These are phyloP conservation scores for Ceriagrion tenellum DNA, from an alignment of 2,888 invertebrate genomes.

Conservation along the genomic window DNA sequence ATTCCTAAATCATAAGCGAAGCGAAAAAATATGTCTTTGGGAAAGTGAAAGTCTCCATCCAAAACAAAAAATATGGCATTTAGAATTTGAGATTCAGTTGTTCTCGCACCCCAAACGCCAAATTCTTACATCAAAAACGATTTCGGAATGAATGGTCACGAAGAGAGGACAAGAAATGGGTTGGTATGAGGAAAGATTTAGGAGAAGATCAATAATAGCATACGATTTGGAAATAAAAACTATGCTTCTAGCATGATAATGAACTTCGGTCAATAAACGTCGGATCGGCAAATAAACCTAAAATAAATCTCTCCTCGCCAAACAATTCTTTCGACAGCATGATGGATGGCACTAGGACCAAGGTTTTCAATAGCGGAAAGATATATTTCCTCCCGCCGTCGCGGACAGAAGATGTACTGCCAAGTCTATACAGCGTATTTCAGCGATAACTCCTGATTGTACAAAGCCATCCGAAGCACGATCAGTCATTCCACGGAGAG, in stretches of 20 bases:
- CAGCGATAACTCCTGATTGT: no score
- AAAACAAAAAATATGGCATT: not conserved
- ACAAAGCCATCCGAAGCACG: no score
- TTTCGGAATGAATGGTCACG: not conserved
- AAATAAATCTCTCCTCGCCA: not conserved
- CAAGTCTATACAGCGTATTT: no score
- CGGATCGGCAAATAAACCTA: not conserved
- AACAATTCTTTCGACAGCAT: not conserved
- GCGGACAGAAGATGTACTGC: not conserved
- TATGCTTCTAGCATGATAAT: not conserved
- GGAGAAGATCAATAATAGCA: not conserved
- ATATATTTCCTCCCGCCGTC: not conserved
- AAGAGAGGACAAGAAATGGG: not conserved
- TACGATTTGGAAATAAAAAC: not conserved
- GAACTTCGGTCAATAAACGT: not conserved
- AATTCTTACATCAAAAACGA: no score
- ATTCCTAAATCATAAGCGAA: not conserved
- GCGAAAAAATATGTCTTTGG: no score
- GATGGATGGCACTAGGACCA: not conserved
- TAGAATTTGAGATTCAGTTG: not conserved
- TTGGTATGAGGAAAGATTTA: not conserved
- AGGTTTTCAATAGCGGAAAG: not conserved
- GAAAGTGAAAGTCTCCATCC: not conserved
- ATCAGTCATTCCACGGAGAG: no score
- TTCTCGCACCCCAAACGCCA: not conserved